Evolutionary conservation across 2,113 vertebrate species (phyloP).

Genomic region (Tragulus kanchil): DNA sequence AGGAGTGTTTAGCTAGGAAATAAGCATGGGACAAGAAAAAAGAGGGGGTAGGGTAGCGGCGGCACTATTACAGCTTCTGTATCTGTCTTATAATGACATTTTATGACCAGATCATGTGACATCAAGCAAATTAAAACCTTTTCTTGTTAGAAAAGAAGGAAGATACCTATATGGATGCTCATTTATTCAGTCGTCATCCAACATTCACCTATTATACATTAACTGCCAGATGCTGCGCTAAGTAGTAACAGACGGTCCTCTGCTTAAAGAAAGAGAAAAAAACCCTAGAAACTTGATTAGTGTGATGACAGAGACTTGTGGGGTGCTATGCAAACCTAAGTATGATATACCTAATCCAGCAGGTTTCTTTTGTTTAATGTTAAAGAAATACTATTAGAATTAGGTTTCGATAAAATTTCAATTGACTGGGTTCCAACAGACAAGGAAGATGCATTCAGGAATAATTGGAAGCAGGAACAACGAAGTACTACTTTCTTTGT

Average conservation of each 20-base stretch:
- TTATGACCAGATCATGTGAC: neutral
- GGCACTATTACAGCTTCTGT: neutral
- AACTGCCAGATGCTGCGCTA: neutral
- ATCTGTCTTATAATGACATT: neutral
- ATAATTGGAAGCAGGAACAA: neutral
- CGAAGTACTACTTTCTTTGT: neutral
- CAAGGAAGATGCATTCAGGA: neutral
- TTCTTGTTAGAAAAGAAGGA: neutral
- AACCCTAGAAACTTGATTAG: neutral
- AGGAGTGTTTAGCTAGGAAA: neutral
- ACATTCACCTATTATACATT: neutral
- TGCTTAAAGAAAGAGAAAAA: neutral
- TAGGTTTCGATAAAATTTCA: neutral
- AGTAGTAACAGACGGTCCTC: neutral
- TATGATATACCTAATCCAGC: neutral
- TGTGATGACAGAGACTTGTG: neutral
- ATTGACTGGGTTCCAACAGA: neutral
- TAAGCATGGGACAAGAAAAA: neutral
- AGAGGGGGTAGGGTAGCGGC: fast-evolving
- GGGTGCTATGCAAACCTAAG: neutral
- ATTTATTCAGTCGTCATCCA: neutral
- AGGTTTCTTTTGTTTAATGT: neutral
- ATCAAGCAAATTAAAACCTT: neutral
- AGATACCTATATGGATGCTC: neutral
- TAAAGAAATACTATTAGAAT: neutral